These are phyloP conservation scores for Philhelius pedissequus DNA, from an alignment of 2,888 invertebrate species.

Conservation along the genomic window DNA sequence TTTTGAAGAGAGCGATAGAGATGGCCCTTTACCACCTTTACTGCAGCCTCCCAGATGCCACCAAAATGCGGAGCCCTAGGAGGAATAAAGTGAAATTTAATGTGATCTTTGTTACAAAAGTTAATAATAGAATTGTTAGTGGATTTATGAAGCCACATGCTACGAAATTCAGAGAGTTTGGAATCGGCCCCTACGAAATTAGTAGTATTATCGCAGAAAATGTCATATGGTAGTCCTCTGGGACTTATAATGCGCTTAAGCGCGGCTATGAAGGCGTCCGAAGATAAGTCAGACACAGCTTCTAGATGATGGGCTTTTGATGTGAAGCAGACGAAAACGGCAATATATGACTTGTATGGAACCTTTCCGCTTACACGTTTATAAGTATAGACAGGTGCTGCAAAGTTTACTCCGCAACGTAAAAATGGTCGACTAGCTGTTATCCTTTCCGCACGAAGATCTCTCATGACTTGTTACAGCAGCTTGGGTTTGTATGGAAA, in stretches of 20 bases:
- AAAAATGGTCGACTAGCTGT: conserved; percentile 38
- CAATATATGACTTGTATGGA: conserved; percentile 38
- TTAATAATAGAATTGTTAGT: background rate
- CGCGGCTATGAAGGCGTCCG: conserved; percentile 39
- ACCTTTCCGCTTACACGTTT: conserved; percentile 40
- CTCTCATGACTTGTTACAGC: conserved; percentile 34
- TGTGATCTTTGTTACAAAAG: conserved; percentile 28
- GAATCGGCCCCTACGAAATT: conserved; percentile 22
- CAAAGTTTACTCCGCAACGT: conserved; percentile 51
- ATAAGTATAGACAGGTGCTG: conserved; percentile 27
- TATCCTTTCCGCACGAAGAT: conserved; percentile 7
- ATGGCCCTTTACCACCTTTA: conserved; percentile 48
- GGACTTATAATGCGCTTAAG: conserved; percentile 32
- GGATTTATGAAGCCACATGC: background rate
- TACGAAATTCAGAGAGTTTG: conserved; percentile 26
- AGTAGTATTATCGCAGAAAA: no score
- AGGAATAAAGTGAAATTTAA: conserved; percentile 41
- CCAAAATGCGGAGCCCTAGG: conserved; percentile 63
- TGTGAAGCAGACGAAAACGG: conserved; percentile 25
- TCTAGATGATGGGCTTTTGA: conserved; percentile 55
- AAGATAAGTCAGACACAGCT: conserved; percentile 42
- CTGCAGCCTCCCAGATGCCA: conserved; percentile 35
- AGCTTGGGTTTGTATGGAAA: conserved; percentile 34
- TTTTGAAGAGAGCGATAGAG: conserved; percentile 35
- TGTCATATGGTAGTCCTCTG: no score